phyloP scores from a whole-genome alignment of 1,140 invertebrate genomes.

The Sweltsa coloradensis region DNA sequence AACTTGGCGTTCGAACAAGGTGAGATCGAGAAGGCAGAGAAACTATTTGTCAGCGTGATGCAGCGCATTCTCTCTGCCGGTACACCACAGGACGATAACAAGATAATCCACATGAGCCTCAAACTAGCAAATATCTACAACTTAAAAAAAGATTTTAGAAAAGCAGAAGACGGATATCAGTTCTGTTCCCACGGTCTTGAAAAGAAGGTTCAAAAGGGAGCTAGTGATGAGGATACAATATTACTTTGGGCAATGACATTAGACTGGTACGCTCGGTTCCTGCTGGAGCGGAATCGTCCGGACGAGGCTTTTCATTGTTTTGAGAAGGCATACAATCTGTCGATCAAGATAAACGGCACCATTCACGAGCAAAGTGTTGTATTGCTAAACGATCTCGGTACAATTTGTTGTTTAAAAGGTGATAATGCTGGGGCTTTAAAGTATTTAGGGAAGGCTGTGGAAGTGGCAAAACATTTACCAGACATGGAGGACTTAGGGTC shows the following conservation, averaged over 20 bases:
- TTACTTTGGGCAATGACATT: slow-evolving; percentile 55
- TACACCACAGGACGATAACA: slow-evolving; percentile 53
- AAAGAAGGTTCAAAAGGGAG: slow-evolving; percentile 35
- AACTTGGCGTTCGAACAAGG: slow-evolving; percentile 70
- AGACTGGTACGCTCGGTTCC: slow-evolving; percentile 72
- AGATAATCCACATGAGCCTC: slow-evolving; percentile 63
- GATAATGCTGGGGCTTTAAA: slow-evolving; percentile 54
- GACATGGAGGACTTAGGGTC: slow-evolving; percentile 54
- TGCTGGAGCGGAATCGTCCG: slow-evolving; percentile 48
- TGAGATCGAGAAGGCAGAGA: slow-evolving; percentile 70
- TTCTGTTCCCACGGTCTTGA: slow-evolving; percentile 61
- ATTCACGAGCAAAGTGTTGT: slow-evolving; percentile 59
- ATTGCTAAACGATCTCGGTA: slow-evolving; percentile 76
- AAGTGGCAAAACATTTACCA: slow-evolving; percentile 40
- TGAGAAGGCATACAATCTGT: slow-evolving; percentile 53
- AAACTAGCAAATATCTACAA: slow-evolving; percentile 62
- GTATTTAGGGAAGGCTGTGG: slow-evolving; percentile 57
- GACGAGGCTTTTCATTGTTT: slow-evolving; percentile 53
- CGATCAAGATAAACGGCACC: slow-evolving; percentile 48
- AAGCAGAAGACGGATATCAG: slow-evolving; percentile 59
- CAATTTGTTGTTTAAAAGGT: slow-evolving; percentile 48
- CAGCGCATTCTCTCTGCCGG: slow-evolving; percentile 59
- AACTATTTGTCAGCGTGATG: slow-evolving; percentile 68
- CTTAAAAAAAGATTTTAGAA: slow-evolving; percentile 41
- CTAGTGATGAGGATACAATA: slow-evolving; percentile 41